A percentile compares a stretch with the other conserved stretches of the same genome.
phyloP scores from a whole-genome alignment of 1,140 invertebrate species.

The Listronotus oregonensis region DNA sequence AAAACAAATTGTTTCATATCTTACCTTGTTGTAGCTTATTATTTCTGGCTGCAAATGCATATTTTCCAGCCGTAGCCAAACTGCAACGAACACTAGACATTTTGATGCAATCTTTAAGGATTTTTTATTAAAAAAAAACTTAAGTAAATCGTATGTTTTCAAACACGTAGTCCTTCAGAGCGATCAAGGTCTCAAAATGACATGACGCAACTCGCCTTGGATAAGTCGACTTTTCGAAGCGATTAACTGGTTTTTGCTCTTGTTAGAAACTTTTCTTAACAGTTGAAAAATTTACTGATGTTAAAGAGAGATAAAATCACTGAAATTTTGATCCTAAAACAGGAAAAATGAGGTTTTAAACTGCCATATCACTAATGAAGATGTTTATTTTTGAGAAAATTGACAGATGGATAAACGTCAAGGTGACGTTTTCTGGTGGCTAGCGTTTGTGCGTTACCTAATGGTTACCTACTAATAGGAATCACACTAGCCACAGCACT shows the following conservation, averaged over 20 bases:
- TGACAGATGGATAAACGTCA: constrained; percentile 6
- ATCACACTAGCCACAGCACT: no score
- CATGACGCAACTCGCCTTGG: constrained; percentile 31
- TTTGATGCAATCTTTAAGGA: constrained; percentile 10
- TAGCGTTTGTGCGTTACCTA: no score
- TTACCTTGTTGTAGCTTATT: constrained; percentile 50
- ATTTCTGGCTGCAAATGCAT: constrained; percentile 46
- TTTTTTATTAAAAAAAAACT: constrained; percentile 13
- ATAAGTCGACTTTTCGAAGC: constrained; percentile 1
- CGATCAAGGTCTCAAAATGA: constrained; percentile 38
- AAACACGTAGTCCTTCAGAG: constrained; percentile 31
- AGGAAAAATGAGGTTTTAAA: constrained; percentile 15
- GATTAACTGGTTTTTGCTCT: background rate
- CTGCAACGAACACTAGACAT: constrained; percentile 53
- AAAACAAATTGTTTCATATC: constrained; percentile 9
- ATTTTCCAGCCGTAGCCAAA: constrained; percentile 49
- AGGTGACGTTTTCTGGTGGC: constrained; percentile 3
- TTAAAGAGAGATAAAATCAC: background rate
- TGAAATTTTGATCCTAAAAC: constrained; percentile 17
- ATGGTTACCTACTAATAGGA: no score
- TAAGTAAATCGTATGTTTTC: constrained; percentile 27
- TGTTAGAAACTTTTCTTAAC: background rate
- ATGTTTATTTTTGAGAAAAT: constrained; percentile 29
- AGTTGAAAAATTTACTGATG: background rate
- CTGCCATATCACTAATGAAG: constrained; percentile 15